Base-by-base conservation (phyloP, 2,888 invertebrate species). In the Mactromeris polynyma region DNA sequence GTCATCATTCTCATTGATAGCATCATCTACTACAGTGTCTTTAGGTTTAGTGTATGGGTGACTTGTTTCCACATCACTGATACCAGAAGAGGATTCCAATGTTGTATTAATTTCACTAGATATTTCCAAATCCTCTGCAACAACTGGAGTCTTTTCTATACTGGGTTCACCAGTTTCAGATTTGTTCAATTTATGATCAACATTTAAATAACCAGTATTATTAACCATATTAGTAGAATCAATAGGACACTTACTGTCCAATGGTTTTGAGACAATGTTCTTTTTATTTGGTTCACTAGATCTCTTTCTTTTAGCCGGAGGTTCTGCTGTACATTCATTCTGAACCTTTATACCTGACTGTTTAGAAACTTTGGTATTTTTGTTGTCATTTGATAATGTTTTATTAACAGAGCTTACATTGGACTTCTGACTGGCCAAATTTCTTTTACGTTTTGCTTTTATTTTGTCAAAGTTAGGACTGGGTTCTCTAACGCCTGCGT, bases 401-500 rank as follows among this genome's bases (percentile, higher is more conserved):
- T 38, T 38, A 54, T 54, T 81, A 17, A 54, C 36, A 33, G 54
- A 21, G 17, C 4, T 40, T 36, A 9, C 36, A 38, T 77, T 77
- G 33, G 77, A 77, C 36, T 36, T 77, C 36, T 36, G 40, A 38
- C 36, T 77, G 31, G 38, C 40, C 21, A 86, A 38, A 78, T 86
- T 86, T 31, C 54, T 82, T 77, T 86, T 58, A n/a, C 86, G 38
- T 31, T 82, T 86, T 42, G 42, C 86, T 33, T 86, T 86, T 33
- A 86, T 83, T 46, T 83, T 42, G 31, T 73, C 46, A 83, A 83
- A 83, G 33, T 83, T 73, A 31, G 83, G 83, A 83, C 83, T 83
- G 42, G 40, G 64, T 64, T 82, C 82, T 69, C 82, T 64, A n/a
- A 79, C 38, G 36, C 31, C 58, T 0, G 26, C n/a, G 6, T 26